Evolutionary conservation across 2,113 vertebrate species (phyloP), one percentile per base, ranked within the genome.

Genomic region (Bambusicola thoracicus): DNA sequence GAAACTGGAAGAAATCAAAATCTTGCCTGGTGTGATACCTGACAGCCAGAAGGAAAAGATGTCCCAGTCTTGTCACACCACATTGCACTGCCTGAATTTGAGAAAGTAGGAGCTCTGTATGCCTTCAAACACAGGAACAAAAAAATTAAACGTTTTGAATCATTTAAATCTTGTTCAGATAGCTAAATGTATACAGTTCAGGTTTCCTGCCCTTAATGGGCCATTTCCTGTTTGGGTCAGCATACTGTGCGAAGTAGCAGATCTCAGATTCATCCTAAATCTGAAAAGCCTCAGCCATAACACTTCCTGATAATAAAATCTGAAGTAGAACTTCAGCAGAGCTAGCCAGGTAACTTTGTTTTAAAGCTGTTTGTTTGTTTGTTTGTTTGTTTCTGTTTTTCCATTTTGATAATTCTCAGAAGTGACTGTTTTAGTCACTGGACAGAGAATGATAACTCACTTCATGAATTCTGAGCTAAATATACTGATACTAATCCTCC

Each of bases 1-100:
- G 84, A 94, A 95, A 88, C 38, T 4, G 1, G 4, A 72, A 82
- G 76, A 91, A 88, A 93, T 90, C 66, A 51, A 34, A 70, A 92
- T 95, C 67, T 61, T 92, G 29, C 32, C 88, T 90, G 15, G 17
- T 85, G 46, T 90, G 82, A 87, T 51, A 96, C 77, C 77, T 91
- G 82, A 72, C 80, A 92, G 53, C 29, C 67, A 85, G 63, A 76
- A 92, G 63, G 48, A 88, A 85, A 87, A 4, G 0, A 34, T 91
- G 66, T 73, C 74, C 77, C 78, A 40, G 24, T 66, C 69, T 84
- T 86, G 81, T 95, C 89, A 91, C 25, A 82, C 62, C 4, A 43
- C 63, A 41, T 85, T 49, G 8, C 27, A 69, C 30, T 46, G 41
- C 49, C 29, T 87, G 44, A 91, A 87, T 69, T 25, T 34, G 27